These are phyloP conservation scores for Darevskia mixta DNA, from an alignment of 2,797 vertebrate species.

Conservation along the genomic window DNA sequence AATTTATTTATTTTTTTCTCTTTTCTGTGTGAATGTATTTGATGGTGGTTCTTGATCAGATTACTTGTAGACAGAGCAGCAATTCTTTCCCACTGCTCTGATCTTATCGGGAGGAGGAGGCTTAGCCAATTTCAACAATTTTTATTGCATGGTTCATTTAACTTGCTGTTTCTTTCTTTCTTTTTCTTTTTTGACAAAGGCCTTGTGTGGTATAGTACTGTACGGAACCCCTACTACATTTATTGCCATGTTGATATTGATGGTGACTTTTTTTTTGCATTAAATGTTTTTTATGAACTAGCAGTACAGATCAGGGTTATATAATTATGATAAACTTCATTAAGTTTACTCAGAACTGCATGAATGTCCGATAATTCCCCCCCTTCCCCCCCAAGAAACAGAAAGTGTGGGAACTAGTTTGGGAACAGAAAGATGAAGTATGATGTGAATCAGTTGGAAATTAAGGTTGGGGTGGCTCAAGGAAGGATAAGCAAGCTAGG, in stretches of 20 bases:
- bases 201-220: neutral
- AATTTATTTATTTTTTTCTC: neutral
- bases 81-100: slow-evolving; percentile 66
- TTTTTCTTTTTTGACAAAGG: slow-evolving; percentile 10
- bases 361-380: slow-evolving; percentile 14
- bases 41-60: slow-evolving; percentile 33
- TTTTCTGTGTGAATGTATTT: slow-evolving; percentile 27
- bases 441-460: neutral
- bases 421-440: neutral
- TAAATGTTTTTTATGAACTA: slow-evolving; percentile 26
- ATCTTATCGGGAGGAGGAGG: slow-evolving; percentile 60
- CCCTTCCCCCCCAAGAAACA: neutral
- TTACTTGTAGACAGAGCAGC: slow-evolving; percentile 34
- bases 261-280: slow-evolving; percentile 11
- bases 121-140: slow-evolving; percentile 65
- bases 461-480: neutral
- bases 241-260: slow-evolving; percentile 24
- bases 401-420: no score
- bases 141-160: slow-evolving; percentile 65
- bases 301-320: slow-evolving; percentile 10
- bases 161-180: slow-evolving; percentile 19
- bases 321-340: slow-evolving; percentile 38
- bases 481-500: neutral
- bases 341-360: slow-evolving; percentile 27
- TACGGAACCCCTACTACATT: no score